Conservation (phyloP, 2,888 invertebrate genomes). For the Parnassius smintheus region DNA sequence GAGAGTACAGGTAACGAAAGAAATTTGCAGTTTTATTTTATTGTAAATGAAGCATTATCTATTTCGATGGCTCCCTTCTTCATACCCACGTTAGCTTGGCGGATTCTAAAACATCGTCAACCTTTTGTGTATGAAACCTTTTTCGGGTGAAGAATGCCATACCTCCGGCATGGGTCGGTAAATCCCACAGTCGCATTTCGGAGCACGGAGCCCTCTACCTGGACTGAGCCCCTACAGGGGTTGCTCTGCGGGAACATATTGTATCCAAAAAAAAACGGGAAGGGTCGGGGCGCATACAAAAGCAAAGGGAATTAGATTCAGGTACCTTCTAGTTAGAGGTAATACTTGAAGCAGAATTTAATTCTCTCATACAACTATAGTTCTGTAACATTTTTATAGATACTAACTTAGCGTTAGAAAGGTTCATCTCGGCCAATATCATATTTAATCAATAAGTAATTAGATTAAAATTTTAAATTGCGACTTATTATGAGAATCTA, state of each 20-base stretch:
- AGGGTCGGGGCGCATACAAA: conserved; percentile 65
- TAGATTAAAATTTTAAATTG: too few species aligned
- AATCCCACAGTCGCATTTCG: conserved; percentile 54
- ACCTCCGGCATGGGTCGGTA: conserved; percentile 43
- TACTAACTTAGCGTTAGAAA: background rate
- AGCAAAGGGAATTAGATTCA: conserved; percentile 48
- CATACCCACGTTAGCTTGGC: conserved; percentile 26
- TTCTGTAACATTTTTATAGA: too few species aligned
- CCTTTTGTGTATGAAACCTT: conserved; percentile 40
- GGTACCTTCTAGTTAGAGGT: conserved; percentile 36
- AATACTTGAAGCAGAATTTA: conserved; percentile 10
- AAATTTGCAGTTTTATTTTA: background rate
- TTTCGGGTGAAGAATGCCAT: conserved; percentile 49
- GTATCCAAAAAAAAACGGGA: conserved; percentile 72
- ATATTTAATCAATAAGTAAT: too few species aligned
- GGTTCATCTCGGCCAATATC: background rate
- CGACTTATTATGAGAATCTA: too few species aligned
- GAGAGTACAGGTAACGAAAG: conserved; percentile 15
- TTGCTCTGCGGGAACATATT: conserved; percentile 62
- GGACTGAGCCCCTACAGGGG: conserved; percentile 56
- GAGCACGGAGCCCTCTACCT: conserved; percentile 64
- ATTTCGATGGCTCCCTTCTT: conserved; percentile 5
- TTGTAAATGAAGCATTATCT: conserved; percentile 7
- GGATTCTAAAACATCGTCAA: conserved; percentile 21
- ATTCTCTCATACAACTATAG: too few species aligned